Conservation (phyloP, 37 sponge, comb jelly and placozoan species). For the Theonella swinhoei region DNA sequence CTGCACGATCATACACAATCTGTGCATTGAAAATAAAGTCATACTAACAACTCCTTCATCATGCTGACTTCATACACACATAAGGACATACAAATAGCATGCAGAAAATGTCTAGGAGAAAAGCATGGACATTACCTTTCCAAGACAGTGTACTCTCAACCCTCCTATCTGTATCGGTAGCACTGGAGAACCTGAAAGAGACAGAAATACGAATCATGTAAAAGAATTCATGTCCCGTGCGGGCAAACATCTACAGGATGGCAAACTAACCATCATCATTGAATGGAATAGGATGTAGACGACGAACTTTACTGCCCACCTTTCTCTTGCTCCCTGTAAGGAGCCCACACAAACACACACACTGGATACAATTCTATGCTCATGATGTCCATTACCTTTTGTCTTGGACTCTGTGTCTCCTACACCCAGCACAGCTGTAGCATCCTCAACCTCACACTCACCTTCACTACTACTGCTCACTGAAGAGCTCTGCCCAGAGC, state of each 20-base stretch:
- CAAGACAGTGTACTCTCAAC: conserved; percentile 67
- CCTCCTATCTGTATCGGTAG: conserved; percentile 85
- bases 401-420: neutral
- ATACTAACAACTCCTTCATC: too few species aligned
- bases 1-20: conserved; percentile 67
- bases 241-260: neutral
- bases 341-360: conserved; percentile 3
- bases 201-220: neutral
- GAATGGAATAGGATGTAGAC: conserved; percentile 76
- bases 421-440: neutral
- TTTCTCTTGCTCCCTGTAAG: conserved; percentile 24
- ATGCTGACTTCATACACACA: too few species aligned
- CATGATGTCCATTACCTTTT: neutral
- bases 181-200: conserved; percentile 82
- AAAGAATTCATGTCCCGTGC: neutral
- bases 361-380: neutral
- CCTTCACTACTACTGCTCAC: conserved; percentile 1
- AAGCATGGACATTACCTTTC: too few species aligned
- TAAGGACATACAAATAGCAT: too few species aligned
- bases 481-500: too few species aligned
- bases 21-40: too few species aligned
- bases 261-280: conserved; percentile 62
- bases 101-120: too few species aligned
- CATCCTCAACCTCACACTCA: neutral
- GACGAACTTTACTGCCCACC: conserved; percentile 38